phyloP scores from a whole-genome alignment of 2,113 vertebrate genomes.

The Pao palembangensis region DNA sequence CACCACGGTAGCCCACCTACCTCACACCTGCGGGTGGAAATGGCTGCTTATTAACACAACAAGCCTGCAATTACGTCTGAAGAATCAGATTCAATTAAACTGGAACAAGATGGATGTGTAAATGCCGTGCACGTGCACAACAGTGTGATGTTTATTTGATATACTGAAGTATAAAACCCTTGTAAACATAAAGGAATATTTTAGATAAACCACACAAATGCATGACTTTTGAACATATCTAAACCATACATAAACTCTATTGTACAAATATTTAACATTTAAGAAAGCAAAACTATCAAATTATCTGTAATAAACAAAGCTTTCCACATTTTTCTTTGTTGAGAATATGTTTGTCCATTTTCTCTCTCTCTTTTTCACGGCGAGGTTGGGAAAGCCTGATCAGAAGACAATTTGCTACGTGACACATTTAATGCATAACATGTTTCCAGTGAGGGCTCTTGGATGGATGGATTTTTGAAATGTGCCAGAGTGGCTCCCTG shows the following conservation, averaged over 20 bases:
- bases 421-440: constrained; percentile 95
- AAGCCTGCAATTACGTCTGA: constrained; percentile 55
- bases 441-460: constrained; percentile 90
- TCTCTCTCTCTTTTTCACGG: constrained; percentile 54
- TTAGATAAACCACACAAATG: too few species aligned
- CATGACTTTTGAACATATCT: too few species aligned
- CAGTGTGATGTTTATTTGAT: not conserved
- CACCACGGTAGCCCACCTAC: constrained; percentile 41
- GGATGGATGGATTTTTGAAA: constrained; percentile 92
- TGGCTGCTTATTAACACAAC: constrained; percentile 61
- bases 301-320: too few species aligned
- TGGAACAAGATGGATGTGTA: constrained; percentile 8
- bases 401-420: constrained; percentile 88
- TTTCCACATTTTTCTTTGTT: not conserved
- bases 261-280: too few species aligned
- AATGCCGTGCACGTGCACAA: constrained; percentile 22
- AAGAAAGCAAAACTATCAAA: too few species aligned
- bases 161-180: too few species aligned
- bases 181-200: too few species aligned
- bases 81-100: constrained; percentile 42
- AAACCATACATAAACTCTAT: too few species aligned
- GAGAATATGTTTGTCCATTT: constrained; percentile 18
- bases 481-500: constrained; percentile 92
- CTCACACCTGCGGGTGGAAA: constrained; percentile 58
- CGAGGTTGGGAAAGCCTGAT: constrained; percentile 85